Evolutionary conservation across 1,140 invertebrate genomes (phyloP).

Genomic region (Coelopa frigida): DNA sequence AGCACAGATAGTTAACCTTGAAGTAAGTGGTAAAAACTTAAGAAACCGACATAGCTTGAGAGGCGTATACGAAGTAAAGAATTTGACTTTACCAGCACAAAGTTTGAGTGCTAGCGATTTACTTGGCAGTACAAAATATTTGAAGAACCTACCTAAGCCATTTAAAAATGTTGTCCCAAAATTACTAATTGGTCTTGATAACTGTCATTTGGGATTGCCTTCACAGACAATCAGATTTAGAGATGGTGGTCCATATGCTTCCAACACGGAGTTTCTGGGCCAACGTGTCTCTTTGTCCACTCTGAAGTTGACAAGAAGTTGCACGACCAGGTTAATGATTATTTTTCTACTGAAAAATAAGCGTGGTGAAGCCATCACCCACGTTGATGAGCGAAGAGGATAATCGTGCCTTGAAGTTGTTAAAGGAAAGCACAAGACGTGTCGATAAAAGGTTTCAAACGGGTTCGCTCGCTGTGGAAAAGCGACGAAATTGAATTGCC

Average conservation of each 20-base stretch:
- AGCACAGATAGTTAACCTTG: not conserved
- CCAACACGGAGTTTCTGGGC: constrained; percentile 10
- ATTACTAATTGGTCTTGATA: constrained; percentile 8
- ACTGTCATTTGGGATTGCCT: constrained; percentile 2
- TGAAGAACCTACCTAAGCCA: not conserved
- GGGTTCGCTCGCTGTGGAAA: constrained; percentile 6
- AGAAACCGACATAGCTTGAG: not conserved
- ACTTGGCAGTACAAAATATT: not conserved
- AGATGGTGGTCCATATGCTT: not conserved
- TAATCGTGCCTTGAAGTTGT: not conserved
- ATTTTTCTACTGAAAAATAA: not conserved
- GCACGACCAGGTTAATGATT: not conserved
- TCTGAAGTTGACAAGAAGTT: not conserved
- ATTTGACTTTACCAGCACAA: constrained; percentile 6
- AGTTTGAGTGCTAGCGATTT: not conserved
- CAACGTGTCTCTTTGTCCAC: not conserved
- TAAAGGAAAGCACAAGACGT: not conserved
- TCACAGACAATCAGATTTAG: not conserved
- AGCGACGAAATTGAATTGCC: constrained; percentile 3
- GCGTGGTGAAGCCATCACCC: not conserved
- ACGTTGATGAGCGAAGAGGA: not conserved
- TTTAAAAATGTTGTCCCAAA: constrained; percentile 1
- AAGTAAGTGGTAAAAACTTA: not conserved
- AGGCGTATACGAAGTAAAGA: constrained; percentile 3
- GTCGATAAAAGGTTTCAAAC: not conserved